A percentile compares a stretch with the other conserved stretches of the same genome.
Evolutionary conservation across 2,113 vertebrate genomes (phyloP).

Genomic region (Chlamydotis undulata): DNA sequence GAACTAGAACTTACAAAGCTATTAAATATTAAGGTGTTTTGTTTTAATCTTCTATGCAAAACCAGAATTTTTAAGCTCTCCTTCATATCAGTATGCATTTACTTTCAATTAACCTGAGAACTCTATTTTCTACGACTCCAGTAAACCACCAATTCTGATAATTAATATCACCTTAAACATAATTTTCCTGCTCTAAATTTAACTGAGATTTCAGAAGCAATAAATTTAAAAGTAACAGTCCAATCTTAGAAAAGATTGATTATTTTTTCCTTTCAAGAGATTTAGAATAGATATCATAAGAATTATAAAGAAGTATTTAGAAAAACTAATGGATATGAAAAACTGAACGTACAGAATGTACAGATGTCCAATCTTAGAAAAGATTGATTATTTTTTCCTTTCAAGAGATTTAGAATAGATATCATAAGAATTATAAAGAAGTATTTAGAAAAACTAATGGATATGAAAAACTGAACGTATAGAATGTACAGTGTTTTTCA

Average conservation of each 20-base stretch:
- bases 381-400: neutral
- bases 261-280: neutral
- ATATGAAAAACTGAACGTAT: neutral
- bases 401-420: neutral
- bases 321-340: neutral
- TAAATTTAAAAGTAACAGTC: neutral
- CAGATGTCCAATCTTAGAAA: neutral
- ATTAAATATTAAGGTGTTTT: neutral
- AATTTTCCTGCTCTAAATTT: neutral
- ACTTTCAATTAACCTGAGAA: slow-evolving; percentile 11
- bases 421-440: neutral
- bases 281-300: neutral
- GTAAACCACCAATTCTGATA: neutral
- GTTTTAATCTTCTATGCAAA: neutral
- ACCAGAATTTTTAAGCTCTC: neutral
- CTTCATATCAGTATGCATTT: neutral
- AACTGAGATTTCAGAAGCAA: neutral
- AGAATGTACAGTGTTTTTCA: neutral
- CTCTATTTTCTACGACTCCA: neutral
- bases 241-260: neutral
- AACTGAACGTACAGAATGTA: neutral
- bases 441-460: neutral
- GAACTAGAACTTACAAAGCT: neutral
- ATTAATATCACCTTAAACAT: neutral
- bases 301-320: neutral